phyloP scores from a whole-genome alignment of 2,113 vertebrate genomes.

The Egretta garzetta region DNA sequence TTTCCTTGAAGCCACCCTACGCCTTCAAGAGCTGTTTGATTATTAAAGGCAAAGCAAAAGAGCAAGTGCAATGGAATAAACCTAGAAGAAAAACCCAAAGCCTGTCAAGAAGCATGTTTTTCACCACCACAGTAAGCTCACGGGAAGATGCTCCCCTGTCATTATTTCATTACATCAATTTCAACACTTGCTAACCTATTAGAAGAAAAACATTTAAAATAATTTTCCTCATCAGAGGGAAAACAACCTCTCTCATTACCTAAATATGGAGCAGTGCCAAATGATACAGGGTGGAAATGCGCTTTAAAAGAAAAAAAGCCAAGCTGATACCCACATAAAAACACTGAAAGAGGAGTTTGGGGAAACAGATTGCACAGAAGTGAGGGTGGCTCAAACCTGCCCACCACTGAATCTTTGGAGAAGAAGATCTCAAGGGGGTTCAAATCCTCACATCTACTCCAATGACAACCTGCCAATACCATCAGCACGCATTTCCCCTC shows the following conservation, averaged over 20 bases:
- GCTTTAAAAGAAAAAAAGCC: background rate
- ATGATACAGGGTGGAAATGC: background rate
- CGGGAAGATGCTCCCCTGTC: constrained; percentile 44
- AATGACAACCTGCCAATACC: fast-evolving
- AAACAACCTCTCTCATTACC: constrained; percentile 70
- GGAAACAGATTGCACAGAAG: background rate
- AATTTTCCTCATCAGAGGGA: constrained; percentile 67
- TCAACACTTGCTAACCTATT: constrained; percentile 69
- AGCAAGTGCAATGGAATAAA: background rate
- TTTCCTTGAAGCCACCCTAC: background rate
- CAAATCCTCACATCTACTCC: background rate
- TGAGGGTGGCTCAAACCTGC: background rate
- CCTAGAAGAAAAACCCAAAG: background rate
- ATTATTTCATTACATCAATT: constrained; percentile 72
- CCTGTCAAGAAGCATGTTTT: constrained; percentile 18
- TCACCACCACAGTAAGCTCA: constrained; percentile 18
- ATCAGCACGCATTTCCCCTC: no score
- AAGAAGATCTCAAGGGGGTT: background rate
- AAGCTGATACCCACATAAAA: background rate
- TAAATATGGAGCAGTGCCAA: constrained; percentile 39
- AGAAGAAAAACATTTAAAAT: constrained; percentile 71
- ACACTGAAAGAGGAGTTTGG: background rate
- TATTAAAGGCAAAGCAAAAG: background rate
- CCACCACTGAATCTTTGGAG: background rate
- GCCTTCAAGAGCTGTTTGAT: background rate